phyloP scores from a whole-genome alignment of 2,797 vertebrate genomes.

The Helicolenus hilgendorfi region DNA sequence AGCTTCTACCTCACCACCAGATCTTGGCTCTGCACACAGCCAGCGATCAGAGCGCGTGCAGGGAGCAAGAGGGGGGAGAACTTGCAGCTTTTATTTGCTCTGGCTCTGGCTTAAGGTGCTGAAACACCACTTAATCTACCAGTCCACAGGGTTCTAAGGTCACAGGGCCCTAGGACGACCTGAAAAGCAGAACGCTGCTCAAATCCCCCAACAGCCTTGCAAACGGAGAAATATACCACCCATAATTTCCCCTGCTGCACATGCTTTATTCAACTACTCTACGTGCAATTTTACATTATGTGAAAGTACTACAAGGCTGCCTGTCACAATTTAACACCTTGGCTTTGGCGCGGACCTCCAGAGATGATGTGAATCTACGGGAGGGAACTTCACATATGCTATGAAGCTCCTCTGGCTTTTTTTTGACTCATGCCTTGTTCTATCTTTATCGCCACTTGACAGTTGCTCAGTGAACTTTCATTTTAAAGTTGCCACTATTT shows the following conservation, averaged over 20 bases:
- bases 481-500: neutral
- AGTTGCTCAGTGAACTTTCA: neutral
- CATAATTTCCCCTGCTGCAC: slow-evolving; percentile 13
- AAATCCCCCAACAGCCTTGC: slow-evolving; percentile 19
- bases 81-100: slow-evolving; percentile 76
- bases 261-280: slow-evolving; percentile 9
- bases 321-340: neutral
- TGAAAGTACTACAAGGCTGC: neutral
- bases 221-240: neutral
- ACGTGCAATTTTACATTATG: slow-evolving; percentile 11
- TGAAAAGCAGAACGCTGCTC: slow-evolving; percentile 35
- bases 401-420: neutral
- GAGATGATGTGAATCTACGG: neutral
- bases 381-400: neutral
- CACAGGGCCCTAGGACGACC: slow-evolving; percentile 37
- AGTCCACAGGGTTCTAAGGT: slow-evolving; percentile 67
- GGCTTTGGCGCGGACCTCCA: slow-evolving; percentile 7
- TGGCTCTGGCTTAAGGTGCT: slow-evolving; percentile 73
- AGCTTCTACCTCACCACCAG: slow-evolving; percentile 28
- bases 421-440: neutral
- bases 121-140: slow-evolving; percentile 83
- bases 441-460: neutral
- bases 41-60: slow-evolving; percentile 47
- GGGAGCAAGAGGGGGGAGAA: slow-evolving; percentile 44
- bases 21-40: slow-evolving; percentile 65